Conservation (phyloP, 2,113 vertebrate species). For the Eublepharis macularius region DNA sequence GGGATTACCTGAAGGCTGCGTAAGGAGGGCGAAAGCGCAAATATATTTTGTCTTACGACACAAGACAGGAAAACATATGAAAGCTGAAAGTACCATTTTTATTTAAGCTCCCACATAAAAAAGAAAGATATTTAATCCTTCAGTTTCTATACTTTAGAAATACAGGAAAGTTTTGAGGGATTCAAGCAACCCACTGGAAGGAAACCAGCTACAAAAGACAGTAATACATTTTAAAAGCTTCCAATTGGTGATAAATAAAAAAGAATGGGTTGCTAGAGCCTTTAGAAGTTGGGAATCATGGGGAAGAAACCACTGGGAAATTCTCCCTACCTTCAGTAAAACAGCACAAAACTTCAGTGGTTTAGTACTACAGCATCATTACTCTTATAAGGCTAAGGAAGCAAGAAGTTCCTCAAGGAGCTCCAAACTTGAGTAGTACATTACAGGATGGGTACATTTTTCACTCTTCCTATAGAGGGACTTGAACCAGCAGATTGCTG, state of each 20-base stretch:
- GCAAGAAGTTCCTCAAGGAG: too few relatives aligned
- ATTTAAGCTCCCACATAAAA: neutral
- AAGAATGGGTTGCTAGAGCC: neutral
- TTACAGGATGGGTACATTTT: too few relatives aligned
- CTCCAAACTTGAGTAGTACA: too few relatives aligned
- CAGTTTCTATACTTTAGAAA: neutral
- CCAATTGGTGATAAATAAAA: too few relatives aligned
- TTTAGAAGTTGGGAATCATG: too few relatives aligned
- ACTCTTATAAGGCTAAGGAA: too few relatives aligned
- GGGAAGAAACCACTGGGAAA: too few relatives aligned
- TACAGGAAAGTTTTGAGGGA: neutral
- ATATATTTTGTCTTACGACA: constrained; percentile 15
- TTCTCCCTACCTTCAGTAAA: too few relatives aligned
- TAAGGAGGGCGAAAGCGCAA: neutral
- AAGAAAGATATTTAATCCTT: neutral
- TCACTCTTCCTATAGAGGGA: too few relatives aligned
- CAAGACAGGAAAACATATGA: neutral
- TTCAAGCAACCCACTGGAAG: neutral
- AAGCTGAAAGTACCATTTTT: neutral
- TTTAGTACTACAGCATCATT: too few relatives aligned
- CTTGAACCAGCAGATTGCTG: too few relatives aligned
- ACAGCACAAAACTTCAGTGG: too few relatives aligned
- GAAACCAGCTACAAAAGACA: neutral
- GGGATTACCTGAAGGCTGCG: neutral
- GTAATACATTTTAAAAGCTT: neutral